These are phyloP conservation scores for Echinops telfairi DNA, from an alignment of 2,113 vertebrate genomes.

Conservation along the genomic window DNA sequence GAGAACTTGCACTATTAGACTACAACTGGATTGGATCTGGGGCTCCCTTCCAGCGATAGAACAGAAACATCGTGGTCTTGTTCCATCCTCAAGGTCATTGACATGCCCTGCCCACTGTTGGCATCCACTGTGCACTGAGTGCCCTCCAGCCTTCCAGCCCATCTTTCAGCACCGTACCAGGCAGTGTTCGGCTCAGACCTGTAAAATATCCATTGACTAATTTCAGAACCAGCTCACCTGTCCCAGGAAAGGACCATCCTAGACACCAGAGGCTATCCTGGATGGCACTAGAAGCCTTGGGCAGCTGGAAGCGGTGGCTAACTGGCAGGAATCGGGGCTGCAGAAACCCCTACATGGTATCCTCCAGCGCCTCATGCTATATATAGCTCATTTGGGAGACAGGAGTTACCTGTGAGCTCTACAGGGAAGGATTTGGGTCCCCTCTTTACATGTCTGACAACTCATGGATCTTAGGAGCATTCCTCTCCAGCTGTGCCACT, in stretches of 20 bases:
- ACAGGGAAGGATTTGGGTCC: not conserved
- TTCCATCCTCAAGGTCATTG: not conserved
- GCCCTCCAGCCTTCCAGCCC: not conserved
- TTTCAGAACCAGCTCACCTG: not conserved
- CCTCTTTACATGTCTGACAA: too few relatives aligned
- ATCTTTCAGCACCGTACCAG: not conserved
- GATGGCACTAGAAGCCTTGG: too few relatives aligned
- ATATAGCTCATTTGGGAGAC: not conserved
- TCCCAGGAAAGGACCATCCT: too few relatives aligned
- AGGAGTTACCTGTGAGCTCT: too few relatives aligned
- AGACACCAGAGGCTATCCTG: too few relatives aligned
- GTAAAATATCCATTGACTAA: not conserved
- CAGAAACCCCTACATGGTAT: too few relatives aligned
- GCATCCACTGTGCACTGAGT: not conserved
- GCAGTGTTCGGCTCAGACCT: not conserved
- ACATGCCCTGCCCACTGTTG: not conserved
- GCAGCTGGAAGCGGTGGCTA: too few relatives aligned
- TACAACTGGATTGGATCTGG: not conserved
- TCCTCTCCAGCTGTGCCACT: too few relatives aligned
- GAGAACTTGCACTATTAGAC: not conserved
- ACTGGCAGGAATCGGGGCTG: too few relatives aligned
- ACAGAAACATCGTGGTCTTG: too few relatives aligned
- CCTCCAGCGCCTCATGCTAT: accelerated
- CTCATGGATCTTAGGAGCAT: too few relatives aligned
- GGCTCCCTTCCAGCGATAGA: too few relatives aligned